Evolutionary conservation across 2,113 vertebrate species (phyloP).

Genomic region (Hippocampus zosterae): DNA sequence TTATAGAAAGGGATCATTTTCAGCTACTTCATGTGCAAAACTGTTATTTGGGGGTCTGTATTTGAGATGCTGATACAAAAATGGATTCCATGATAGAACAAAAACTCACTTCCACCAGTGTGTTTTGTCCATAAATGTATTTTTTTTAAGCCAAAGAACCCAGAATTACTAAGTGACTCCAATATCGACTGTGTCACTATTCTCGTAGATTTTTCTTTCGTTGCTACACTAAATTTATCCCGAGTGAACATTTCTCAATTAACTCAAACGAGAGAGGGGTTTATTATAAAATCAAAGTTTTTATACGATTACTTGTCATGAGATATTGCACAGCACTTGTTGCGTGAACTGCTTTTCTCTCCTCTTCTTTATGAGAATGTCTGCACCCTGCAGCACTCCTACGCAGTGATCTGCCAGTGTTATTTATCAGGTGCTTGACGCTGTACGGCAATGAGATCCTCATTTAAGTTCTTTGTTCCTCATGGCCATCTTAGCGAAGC

Average conservation of each 20-base stretch:
- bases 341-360: not conserved
- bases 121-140: no score
- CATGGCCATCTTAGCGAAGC: conserved; percentile 49
- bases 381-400: conserved; percentile 27
- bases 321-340: not conserved
- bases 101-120: no score
- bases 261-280: not conserved
- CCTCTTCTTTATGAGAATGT: conserved; percentile 24
- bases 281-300: not conserved
- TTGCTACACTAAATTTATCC: not conserved
- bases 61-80: conserved; percentile 4
- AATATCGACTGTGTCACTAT: not conserved
- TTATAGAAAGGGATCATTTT: not conserved
- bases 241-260: not conserved
- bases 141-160: no score
- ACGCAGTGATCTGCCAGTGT: conserved; percentile 36
- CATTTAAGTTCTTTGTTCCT: conserved; percentile 46
- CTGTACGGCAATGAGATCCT: conserved; percentile 47
- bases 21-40: not conserved
- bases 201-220: not conserved
- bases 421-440: conserved; percentile 57
- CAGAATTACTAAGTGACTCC: no score
- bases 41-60: conserved; percentile 6
- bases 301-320: not conserved
- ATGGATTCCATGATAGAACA: not conserved